phyloP scores from a whole-genome alignment of 2,888 invertebrate species.

The Papilio protenor region DNA sequence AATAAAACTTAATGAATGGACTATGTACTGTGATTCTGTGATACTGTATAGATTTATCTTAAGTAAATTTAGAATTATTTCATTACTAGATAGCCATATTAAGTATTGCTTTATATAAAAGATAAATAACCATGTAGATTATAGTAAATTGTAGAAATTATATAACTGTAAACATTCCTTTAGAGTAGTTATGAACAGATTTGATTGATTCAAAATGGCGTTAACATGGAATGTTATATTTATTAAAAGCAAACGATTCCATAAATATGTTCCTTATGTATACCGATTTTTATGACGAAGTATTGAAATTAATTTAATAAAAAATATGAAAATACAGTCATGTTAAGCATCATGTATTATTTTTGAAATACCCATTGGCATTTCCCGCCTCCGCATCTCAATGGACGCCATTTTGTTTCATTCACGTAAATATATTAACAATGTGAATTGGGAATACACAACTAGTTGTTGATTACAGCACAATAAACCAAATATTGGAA shows the following conservation, averaged over 20 bases:
- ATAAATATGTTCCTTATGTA: too few species aligned
- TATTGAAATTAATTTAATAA: too few species aligned
- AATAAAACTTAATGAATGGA: constrained; percentile 34
- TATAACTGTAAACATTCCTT: constrained; percentile 18
- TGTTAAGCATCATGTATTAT: too few species aligned
- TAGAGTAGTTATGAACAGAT: constrained; percentile 13
- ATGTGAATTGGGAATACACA: constrained; percentile 49
- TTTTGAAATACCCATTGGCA: too few species aligned
- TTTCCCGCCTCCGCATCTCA: neutral
- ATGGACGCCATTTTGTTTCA: constrained; percentile 11
- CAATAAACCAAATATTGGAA: constrained; percentile 76
- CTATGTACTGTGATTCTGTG: constrained; percentile 68
- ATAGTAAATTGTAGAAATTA: constrained; percentile 33
- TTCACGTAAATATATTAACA: neutral
- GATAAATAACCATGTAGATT: constrained; percentile 37
- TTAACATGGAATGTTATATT: neutral
- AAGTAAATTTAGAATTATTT: constrained; percentile 44
- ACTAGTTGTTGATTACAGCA: constrained; percentile 70
- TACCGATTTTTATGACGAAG: too few species aligned
- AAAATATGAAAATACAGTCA: too few species aligned
- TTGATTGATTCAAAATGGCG: constrained; percentile 8
- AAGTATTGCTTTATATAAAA: constrained; percentile 43
- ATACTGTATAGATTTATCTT: constrained; percentile 65
- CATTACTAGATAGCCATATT: constrained; percentile 40
- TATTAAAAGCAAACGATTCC: neutral